Base-by-base conservation (phyloP, 2,113 vertebrate genomes). In the Plotosus lineatus region DNA sequence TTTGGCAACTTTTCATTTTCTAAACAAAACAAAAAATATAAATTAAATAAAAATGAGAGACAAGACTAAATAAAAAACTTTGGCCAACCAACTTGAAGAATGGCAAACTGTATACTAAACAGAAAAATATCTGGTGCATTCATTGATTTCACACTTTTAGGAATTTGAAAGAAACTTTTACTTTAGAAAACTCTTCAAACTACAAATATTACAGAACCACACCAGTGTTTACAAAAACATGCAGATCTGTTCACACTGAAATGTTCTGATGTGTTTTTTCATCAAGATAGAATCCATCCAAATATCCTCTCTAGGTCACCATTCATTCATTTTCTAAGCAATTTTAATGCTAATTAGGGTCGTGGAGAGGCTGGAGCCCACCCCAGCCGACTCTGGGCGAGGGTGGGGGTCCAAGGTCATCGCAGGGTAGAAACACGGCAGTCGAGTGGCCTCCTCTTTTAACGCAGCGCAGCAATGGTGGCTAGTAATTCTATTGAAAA, bases 1-100 rank as follows among this genome's bases (percentile, higher is more conserved):
- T 73, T 92, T 90, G 90, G 91, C 90, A 87, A 82, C 79, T 66
- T 65, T 78, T 69, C 50, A 38, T 23, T 69, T 81, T 75, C 58
- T 58, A 23, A 76, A 76, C 74, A 86, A 73, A 71, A 73, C 75
- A 73, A 42, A 33, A 73, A 26, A 66, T 26, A 19, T 77, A 56
- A 75, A 77, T n/a, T n/a, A n/a, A 81, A 80, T 9, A 66, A 53
- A 61, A 36, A 10, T 42, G 0, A 3, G 0, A 68, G 4, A n/a
- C 10, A 65, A 40, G 9, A 4, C 9, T 66, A 1, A 40, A 23
- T 66, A 12, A 23, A n/a, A 12, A 40, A 0, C 3, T 66, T 66
- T 66, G 63, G 63, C 42, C 15, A 2, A 2, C 26, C 12, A 6
- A 31, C 26, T 58, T 60, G 1, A 31, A 58, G 19, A 61, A 33